A percentile compares a stretch with the other conserved stretches of the same genome.
These are phyloP conservation scores for Caenorhabditis inopinata DNA, from an alignment of 1,140 invertebrate species.

Conservation along the genomic window DNA sequence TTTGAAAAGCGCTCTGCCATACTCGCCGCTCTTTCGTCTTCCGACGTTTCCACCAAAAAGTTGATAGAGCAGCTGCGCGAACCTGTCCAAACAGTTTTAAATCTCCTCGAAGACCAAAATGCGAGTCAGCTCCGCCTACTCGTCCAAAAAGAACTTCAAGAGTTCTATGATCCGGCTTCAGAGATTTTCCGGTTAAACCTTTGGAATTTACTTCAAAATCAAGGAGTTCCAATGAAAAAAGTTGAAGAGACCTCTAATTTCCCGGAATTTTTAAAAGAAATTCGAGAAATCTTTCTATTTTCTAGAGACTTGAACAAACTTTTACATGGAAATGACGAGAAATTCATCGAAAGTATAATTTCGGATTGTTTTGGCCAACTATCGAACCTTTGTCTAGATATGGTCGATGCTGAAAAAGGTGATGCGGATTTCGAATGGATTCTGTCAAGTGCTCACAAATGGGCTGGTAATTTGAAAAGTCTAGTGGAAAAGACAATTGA, in stretches of 20 bases:
- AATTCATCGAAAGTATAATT: background rate
- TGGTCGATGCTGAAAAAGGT: background rate
- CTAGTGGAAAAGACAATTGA: background rate
- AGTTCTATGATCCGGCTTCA: background rate
- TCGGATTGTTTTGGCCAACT: background rate
- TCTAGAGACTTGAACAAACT: background rate
- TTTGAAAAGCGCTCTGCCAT: background rate
- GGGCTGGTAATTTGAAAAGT: background rate
- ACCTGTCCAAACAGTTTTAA: background rate
- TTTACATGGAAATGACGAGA: background rate
- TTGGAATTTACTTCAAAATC: background rate
- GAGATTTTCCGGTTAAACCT: background rate
- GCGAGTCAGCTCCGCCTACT: background rate
- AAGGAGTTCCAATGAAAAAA: background rate
- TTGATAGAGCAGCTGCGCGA: background rate
- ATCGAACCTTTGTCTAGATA: background rate
- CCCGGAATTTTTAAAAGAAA: background rate
- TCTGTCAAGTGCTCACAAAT: background rate
- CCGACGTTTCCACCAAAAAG: background rate
- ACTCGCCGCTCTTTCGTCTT: background rate
- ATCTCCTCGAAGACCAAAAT: background rate
- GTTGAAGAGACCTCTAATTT: background rate
- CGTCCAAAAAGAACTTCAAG: background rate
- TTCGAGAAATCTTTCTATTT: background rate
- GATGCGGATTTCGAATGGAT: conserved; percentile 9